Evolutionary conservation across 2,113 vertebrate genomes (phyloP).

Genomic region (Megaceryle torquata): DNA sequence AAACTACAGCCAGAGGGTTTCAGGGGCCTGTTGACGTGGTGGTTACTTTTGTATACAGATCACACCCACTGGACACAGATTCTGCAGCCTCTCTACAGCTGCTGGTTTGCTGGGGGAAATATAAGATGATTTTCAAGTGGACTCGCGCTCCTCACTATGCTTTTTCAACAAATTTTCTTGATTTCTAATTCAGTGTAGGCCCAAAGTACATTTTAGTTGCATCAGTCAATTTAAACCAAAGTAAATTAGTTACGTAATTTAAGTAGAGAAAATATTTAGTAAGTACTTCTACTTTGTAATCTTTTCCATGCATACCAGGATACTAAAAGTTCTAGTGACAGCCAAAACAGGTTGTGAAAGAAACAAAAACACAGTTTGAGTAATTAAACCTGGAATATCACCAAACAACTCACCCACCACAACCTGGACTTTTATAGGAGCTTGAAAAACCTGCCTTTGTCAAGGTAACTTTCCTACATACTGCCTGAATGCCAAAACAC

Average conservation of each 20-base stretch:
- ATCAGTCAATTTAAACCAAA: neutral
- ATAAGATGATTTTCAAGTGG: neutral
- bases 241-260: neutral
- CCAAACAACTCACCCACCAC: neutral
- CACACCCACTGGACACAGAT: neutral
- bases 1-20: neutral
- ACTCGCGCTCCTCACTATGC: neutral
- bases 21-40: accelerated
- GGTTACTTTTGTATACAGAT: neutral
- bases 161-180: neutral
- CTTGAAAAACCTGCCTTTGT: neutral
- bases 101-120: neutral
- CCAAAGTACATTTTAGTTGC: neutral
- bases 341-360: neutral
- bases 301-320: accelerated
- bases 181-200: neutral
- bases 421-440: neutral
- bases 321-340: neutral
- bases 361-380: neutral
- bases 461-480: neutral
- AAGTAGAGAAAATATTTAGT: neutral
- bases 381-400: neutral
- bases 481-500: neutral
- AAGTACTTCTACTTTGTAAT: neutral
- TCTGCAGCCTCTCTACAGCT: neutral